Base-by-base conservation (phyloP, 2,797 vertebrate species). In the Triplophysa yarkandensis region DNA sequence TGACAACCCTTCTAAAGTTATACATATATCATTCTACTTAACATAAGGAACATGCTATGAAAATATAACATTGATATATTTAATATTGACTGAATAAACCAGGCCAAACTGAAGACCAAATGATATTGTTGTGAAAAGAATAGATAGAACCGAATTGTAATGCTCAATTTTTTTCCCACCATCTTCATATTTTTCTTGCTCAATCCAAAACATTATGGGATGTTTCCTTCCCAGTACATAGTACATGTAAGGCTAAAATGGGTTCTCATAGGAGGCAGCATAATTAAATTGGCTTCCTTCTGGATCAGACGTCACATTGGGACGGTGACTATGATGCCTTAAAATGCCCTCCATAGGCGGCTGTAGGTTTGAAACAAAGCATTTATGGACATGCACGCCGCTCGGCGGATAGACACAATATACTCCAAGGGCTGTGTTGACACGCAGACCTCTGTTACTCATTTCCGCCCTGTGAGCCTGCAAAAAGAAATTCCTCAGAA, bases 401-500 rank as follows among this genome's bases (percentile, higher is more conserved):
- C 28, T 27, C 44, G 39, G 61, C 46, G 52, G 39, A 74, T 48
- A 28, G 63, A 36, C 71, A 58, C 28, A 58, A 27, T n/a, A 74
- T 48, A 34, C 58, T 27, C 70, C 27, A 75, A 75, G 77, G 60
- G 72, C 69, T 77, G 68, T 73, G 76, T 82, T 80, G 71, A 70
- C 77, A 80, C 76, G 73, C 75, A 61, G 62, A 70, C 68, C 72
- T 75, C 71, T 76, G 43, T 73, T 82, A 75, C 77, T 66, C 55
- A 62, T 70, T 72, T 43, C 32, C 55, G 63, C 58, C 74, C 63
- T 52, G 52, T 55, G 75, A 63, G 71, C 75, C 77, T 66, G 57
- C 71, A 16, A 72, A 68, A 60, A 34, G 46, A 72, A 75, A 71
- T 82, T 80, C 75, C 67, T 74, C 68, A 65, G 62, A 74, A 82